These are phyloP conservation scores for Leucopsar rothschildi DNA, from an alignment of 2,113 vertebrate genomes.

Conservation along the genomic window DNA sequence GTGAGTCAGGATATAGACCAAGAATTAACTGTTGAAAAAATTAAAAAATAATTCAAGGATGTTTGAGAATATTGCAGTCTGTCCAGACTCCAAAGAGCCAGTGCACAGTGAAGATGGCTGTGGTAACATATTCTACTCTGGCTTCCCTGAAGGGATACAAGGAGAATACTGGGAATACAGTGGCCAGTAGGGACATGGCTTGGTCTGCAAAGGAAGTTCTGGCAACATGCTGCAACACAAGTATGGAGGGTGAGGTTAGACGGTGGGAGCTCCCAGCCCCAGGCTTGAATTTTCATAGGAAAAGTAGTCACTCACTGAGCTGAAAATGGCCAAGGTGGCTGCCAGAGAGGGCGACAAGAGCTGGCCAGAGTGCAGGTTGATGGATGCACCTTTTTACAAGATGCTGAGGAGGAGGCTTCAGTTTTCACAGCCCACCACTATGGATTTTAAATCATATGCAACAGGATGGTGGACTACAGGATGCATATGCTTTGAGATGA, in stretches of 20 bases:
- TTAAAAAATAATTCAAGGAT: neutral
- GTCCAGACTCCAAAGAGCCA: neutral
- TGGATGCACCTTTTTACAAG: neutral
- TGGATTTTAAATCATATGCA: neutral
- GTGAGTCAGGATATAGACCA: neutral
- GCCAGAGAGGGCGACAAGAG: neutral
- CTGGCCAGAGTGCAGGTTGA: neutral
- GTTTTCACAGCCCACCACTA: neutral
- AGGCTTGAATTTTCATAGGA: neutral
- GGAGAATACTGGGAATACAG: neutral
- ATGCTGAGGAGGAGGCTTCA: neutral
- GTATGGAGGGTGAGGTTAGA: neutral
- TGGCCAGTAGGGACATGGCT: neutral
- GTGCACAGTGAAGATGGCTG: neutral
- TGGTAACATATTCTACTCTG: neutral
- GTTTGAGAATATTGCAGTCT: neutral
- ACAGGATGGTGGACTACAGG: neutral
- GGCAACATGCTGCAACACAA: neutral
- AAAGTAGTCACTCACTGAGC: neutral
- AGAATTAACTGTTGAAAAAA: constrained; percentile 13
- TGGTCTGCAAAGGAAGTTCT: neutral
- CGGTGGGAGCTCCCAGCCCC: neutral
- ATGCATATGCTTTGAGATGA: neutral
- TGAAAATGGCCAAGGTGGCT: neutral
- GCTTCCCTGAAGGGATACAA: neutral